These are phyloP conservation scores for Peromyscus nudipes DNA, from an alignment of 2,797 vertebrate genomes.

Conservation along the genomic window DNA sequence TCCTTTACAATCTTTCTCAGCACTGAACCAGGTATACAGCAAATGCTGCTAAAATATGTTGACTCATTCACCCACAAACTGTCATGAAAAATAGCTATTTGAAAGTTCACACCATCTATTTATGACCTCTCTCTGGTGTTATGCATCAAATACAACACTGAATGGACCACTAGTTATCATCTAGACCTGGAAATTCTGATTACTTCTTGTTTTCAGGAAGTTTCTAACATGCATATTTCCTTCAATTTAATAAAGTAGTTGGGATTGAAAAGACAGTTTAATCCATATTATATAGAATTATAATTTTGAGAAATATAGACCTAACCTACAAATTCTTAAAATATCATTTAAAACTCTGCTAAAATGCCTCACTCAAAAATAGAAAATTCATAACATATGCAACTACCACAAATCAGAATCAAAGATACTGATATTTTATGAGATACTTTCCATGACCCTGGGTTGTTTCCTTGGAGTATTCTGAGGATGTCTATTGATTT, in stretches of 20 bases:
- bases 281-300: background rate
- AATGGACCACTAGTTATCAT: background rate
- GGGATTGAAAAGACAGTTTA: slow-evolving; percentile 14
- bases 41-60: slow-evolving; percentile 3
- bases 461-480: slow-evolving; percentile 83
- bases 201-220: slow-evolving; percentile 33
- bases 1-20: background rate
- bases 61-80: slow-evolving; percentile 4
- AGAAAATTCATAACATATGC: slow-evolving; percentile 19
- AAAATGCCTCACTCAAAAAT: slow-evolving; percentile 49
- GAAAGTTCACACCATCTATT: background rate
- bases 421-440: slow-evolving; percentile 80
- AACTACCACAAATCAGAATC: slow-evolving; percentile 61
- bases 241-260: slow-evolving; percentile 47
- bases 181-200: background rate
- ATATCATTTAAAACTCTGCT: slow-evolving; percentile 36
- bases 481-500: slow-evolving; percentile 82
- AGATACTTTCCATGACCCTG: slow-evolving; percentile 81
- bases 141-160: background rate
- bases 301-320: slow-evolving; percentile 39
- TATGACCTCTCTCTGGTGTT: background rate
- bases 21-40: background rate
- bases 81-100: background rate
- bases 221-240: slow-evolving; percentile 31
- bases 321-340: slow-evolving; percentile 51